Percentiles rank a stretch among this genome's conserved stretches.
phyloP scores from a whole-genome alignment of 1,140 invertebrate genomes.

The Pseudomyrmex dendroicus region DNA sequence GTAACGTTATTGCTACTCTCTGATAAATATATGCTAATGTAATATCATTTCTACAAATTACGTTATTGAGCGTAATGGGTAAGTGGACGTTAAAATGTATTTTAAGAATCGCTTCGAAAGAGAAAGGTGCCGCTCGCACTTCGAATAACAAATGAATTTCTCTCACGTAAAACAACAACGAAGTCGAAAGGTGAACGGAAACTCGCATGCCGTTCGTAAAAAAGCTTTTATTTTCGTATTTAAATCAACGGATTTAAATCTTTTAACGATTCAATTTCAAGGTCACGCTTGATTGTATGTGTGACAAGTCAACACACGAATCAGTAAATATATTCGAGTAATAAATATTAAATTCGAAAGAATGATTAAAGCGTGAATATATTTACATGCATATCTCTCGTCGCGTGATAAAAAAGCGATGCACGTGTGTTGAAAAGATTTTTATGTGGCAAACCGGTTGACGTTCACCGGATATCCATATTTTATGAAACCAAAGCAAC shows the following conservation, averaged over 20 bases:
- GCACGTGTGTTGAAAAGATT: conserved; percentile 3
- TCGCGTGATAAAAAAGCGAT: conserved; percentile 7
- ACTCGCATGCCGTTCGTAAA: too few species aligned
- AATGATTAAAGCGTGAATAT: not conserved
- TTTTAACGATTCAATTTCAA: not conserved
- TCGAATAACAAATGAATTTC: conserved; percentile 51
- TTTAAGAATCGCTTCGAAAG: conserved; percentile 51
- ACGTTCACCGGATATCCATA: conserved; percentile 48
- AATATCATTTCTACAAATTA: not conserved
- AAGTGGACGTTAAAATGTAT: conserved; percentile 52
- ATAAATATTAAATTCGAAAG: not conserved
- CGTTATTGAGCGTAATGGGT: not conserved
- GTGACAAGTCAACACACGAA: not conserved
- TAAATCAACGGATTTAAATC: conserved; percentile 9
- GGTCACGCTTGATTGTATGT: not conserved
- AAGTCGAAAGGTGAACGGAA: not conserved
- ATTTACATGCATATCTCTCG: not conserved
- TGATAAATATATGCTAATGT: not conserved
- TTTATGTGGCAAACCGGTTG: conserved; percentile 46
- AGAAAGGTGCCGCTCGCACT: conserved; percentile 31
- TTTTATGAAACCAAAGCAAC: conserved; percentile 21
- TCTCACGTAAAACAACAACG: not conserved
- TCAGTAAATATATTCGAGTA: not conserved
- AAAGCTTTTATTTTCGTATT: not conserved
- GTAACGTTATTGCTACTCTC: not conserved